A percentile compares a stretch with the other conserved stretches of the same genome.
These are phyloP conservation scores for Enteromius radiatus DNA, from an alignment of 2,797 vertebrate species.

Conservation along the genomic window DNA sequence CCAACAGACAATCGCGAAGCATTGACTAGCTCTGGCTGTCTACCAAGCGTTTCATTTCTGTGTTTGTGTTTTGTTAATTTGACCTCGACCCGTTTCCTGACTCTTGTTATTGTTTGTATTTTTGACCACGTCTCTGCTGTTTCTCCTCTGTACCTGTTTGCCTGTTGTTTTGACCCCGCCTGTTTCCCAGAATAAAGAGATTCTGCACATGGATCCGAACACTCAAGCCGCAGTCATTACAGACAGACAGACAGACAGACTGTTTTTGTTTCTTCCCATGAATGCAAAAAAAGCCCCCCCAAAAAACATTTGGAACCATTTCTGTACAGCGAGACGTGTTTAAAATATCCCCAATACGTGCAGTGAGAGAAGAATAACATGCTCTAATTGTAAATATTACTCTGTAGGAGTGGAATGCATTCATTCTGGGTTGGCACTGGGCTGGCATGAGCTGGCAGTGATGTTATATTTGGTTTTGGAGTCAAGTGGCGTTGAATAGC, in stretches of 20 bases:
- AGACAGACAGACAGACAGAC: neutral
- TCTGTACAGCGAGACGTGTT: neutral
- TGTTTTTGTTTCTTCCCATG: neutral
- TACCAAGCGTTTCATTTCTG: no score
- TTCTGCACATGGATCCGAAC: no score
- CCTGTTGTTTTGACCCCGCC: no score
- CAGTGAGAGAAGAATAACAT: conserved; percentile 34
- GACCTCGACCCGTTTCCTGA: no score
- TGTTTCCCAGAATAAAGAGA: no score
- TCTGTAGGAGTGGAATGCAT: conserved; percentile 45
- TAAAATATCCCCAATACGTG: conserved; percentile 13
- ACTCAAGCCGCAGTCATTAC: no score
- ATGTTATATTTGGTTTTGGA: conserved; percentile 47
- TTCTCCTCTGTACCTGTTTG: no score
- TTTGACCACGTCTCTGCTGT: no score
- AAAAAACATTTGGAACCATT: conserved; percentile 6
- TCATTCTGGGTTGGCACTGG: conserved; percentile 32
- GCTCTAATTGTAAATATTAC: conserved; percentile 51
- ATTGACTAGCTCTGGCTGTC: no score
- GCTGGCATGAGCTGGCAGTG: conserved; percentile 7
- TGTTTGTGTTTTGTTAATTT: no score
- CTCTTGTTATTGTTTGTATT: no score
- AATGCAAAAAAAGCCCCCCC: neutral
- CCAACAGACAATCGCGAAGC: no score
- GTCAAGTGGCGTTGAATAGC: conserved; percentile 22